Base-by-base conservation (phyloP, 1,140 invertebrate genomes). In the Holcopasites calliopsidis region DNA sequence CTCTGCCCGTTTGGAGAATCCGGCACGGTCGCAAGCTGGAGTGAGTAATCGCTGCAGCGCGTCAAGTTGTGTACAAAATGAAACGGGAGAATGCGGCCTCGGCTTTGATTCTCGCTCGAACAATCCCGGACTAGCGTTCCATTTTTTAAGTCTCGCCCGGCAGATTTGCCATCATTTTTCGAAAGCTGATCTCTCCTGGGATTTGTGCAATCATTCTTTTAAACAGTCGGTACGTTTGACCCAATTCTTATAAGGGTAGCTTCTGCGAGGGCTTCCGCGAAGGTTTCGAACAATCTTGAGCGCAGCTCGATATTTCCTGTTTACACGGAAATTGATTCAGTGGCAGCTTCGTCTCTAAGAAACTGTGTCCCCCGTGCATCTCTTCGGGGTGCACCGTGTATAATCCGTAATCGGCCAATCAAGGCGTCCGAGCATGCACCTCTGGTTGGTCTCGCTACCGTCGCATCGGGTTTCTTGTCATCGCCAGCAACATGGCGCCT, bases 371-470 rank as follows among this genome's bases (percentile, higher is more conserved):
- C 47, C 79, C 57, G 57, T 50, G 65, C 65, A 65, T 68, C 79
- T 76, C 79, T 71, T 76, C 79, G 71, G 84, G 79, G 79, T 77
- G 83, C 79, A 84, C 75, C 86, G 80, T 88, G 86, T 72, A 88
- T 87, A 88, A 88, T 88, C 86, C 64, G 74, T 88, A 88, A 88
- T 88, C 85, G 83, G 65, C 83, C 83, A 88, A 88, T 88, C 85
- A 81, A 86, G 76, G 66, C 77, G 83, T 77, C 54, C 77, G 79
- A 70, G 49, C 74, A 70, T 79, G 65, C 74, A 77, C 80, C 75
- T 84, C 68, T 68, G 72, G 69, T 80, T 84, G 73, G 78, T 72
- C 74, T 77, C 65, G 85, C 85, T 86, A 86, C 86, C 80, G 84
- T 84, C 82, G 76, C 79, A 77, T 69, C 84, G 76, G 73, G 69